These are phyloP conservation scores for Plutomurus gul DNA, from an alignment of 1,140 invertebrate genomes.

Conservation along the genomic window DNA sequence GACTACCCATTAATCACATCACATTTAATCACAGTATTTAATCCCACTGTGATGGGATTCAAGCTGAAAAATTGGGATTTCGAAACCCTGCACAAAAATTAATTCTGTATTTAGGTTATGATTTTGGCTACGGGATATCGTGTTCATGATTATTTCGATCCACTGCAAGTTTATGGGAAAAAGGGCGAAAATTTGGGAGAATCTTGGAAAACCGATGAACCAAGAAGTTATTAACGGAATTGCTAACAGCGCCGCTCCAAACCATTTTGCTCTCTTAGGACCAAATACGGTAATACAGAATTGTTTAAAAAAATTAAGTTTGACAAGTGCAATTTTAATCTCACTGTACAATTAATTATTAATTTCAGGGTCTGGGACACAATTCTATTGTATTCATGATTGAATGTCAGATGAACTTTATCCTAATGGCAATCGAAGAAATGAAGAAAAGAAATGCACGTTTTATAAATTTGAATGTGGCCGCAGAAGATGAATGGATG, in stretches of 20 bases:
- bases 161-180: slow-evolving; percentile 34
- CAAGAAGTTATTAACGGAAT: slow-evolving; percentile 28
- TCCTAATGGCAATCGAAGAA: slow-evolving; percentile 31
- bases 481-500: slow-evolving; percentile 27
- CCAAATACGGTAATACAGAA: not conserved
- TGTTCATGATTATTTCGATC: slow-evolving; percentile 39
- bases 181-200: not conserved
- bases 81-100: too few relatives aligned
- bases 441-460: not conserved
- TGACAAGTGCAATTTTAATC: too few relatives aligned
- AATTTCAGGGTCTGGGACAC: slow-evolving; percentile 33
- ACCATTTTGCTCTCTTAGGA: slow-evolving; percentile 29
- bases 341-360: not conserved
- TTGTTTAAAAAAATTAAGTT: not conserved
- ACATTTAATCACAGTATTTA: too few relatives aligned
- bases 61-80: too few relatives aligned
- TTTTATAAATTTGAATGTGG: not conserved
- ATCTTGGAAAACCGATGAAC: not conserved
- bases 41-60: too few relatives aligned
- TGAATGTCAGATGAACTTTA: slow-evolving; percentile 44
- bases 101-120: too few relatives aligned
- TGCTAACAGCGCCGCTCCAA: not conserved
- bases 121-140: slow-evolving; percentile 44
- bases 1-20: too few relatives aligned
- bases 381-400: slow-evolving; percentile 41